Conservation (phyloP, 2,113 vertebrate genomes). For the Oryzias woworae region DNA sequence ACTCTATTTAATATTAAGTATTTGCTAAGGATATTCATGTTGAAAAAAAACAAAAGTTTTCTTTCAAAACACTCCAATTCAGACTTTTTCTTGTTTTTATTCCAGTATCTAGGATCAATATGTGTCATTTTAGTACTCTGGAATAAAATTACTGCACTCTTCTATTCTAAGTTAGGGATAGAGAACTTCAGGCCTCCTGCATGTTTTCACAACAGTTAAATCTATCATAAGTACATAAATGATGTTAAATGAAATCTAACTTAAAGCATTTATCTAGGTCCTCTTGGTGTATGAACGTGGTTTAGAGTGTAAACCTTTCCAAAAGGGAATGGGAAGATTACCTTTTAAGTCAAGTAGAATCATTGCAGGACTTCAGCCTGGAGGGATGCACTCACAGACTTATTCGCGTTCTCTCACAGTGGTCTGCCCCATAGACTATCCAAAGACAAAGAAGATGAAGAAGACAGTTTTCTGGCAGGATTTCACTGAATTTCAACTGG, state of each 20-base stretch:
- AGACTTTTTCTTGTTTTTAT: conserved; percentile 4
- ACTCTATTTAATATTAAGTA: no score
- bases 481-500: conserved; percentile 29
- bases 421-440: conserved; percentile 19
- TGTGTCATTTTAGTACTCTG: neutral
- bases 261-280: neutral
- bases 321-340: conserved; percentile 1
- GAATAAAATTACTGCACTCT: conserved; percentile 1
- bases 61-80: no score
- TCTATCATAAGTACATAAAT: conserved; percentile 1
- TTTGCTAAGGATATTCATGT: no score
- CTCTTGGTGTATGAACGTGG: neutral
- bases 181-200: no score
- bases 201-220: no score
- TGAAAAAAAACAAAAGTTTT: no score
- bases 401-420: conserved; percentile 4
- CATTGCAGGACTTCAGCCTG: neutral
- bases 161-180: conserved; percentile 4
- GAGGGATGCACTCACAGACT: conserved; percentile 11
- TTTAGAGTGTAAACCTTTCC: neutral
- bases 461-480: conserved; percentile 19
- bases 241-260: neutral
- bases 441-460: conserved; percentile 15
- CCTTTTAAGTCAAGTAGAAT: conserved; percentile 15
- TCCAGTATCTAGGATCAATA: conserved; percentile 15